Conservation (phyloP, 2,797 vertebrate genomes). For the Pseudomugil gertrudae region DNA sequence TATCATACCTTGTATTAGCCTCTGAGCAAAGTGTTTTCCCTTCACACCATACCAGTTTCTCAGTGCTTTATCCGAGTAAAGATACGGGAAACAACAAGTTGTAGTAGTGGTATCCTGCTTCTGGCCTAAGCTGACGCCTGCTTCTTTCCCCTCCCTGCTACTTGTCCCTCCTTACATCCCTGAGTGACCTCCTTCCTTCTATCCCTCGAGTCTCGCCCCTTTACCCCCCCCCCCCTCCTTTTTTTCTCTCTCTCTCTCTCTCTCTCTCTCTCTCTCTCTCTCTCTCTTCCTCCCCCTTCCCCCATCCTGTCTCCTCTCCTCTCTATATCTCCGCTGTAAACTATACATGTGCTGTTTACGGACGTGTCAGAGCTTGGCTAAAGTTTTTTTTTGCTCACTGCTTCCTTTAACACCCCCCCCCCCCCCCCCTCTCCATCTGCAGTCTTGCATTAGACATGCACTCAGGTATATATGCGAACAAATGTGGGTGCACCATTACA, state of each 20-base stretch:
- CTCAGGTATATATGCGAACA: conserved; percentile 9
- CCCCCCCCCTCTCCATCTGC: conserved; percentile 8
- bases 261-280: too few relatives aligned
- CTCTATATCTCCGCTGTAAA: conserved; percentile 48
- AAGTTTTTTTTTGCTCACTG: conserved; percentile 81
- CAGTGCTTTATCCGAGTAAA: conserved; percentile 78
- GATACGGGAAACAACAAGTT: conserved; percentile 77
- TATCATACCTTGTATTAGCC: conserved; percentile 79
- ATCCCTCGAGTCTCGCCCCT: conserved; percentile 24
- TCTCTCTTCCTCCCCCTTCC: background rate
- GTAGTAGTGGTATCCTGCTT: conserved; percentile 79
- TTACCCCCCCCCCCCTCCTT: background rate
- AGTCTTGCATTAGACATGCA: conserved; percentile 3
- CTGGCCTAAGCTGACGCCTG: conserved; percentile 82
- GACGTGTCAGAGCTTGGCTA: conserved; percentile 90
- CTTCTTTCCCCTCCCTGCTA: conserved; percentile 70
- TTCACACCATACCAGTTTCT: conserved; percentile 65
- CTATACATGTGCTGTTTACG: conserved; percentile 86
- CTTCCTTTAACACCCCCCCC: conserved; percentile 35
- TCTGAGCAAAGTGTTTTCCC: conserved; percentile 75
- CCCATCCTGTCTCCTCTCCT: conserved; percentile 15
- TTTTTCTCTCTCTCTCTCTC: too few relatives aligned
- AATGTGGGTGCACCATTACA: conserved; percentile 4
- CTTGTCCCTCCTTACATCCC: conserved; percentile 66
- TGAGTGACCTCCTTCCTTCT: conserved; percentile 63